Percentiles rank a stretch among this genome's conserved stretches.
These are phyloP conservation scores for Pocillopora damicornis DNA, from an alignment of 64 coral and sea anemone species.

Conservation along the genomic window DNA sequence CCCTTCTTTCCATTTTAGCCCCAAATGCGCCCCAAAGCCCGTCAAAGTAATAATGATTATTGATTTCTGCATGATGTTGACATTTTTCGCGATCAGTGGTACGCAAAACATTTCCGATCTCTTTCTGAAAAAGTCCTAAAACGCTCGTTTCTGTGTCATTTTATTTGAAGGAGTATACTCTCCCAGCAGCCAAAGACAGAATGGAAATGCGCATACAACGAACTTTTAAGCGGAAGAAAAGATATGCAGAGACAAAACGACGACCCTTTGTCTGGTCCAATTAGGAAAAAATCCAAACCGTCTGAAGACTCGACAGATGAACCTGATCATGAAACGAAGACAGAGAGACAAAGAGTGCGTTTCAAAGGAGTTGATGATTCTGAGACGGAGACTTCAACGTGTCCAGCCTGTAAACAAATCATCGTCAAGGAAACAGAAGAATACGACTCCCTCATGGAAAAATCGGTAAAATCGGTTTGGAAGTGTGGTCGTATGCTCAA, in stretches of 20 bases:
- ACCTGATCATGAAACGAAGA: not conserved
- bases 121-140: no score
- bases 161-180: not conserved
- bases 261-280: not conserved
- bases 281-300: conserved; percentile 15
- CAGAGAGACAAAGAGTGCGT: conserved; percentile 23
- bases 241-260: conserved; percentile 1
- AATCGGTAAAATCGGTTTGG: conserved; percentile 10
- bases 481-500: no score
- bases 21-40: no score
- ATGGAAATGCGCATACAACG: conserved; percentile 25
- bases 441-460: conserved; percentile 26
- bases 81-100: not conserved
- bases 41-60: no score
- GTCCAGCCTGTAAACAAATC: conserved; percentile 22
- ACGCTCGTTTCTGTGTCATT: not conserved
- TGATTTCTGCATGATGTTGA: no score
- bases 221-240: conserved; percentile 1
- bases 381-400: not conserved
- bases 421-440: conserved; percentile 17
- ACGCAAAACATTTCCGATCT: not conserved
- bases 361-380: not conserved
- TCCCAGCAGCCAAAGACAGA: conserved; percentile 23
- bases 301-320: not conserved
- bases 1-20: no score